Conservation (phyloP, 2,888 invertebrate genomes). For the Polyommatus icarus region DNA sequence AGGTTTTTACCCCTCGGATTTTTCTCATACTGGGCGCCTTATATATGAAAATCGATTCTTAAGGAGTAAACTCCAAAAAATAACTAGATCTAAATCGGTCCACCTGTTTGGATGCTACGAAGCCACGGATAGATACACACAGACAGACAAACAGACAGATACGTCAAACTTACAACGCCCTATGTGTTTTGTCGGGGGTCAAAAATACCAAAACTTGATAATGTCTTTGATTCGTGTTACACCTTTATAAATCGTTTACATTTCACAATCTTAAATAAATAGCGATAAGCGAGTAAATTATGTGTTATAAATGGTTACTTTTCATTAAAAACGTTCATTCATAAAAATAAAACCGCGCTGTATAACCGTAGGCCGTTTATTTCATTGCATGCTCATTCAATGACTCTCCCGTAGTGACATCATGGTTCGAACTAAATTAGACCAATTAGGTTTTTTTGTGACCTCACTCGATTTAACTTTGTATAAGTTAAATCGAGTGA, state of each 20-base stretch:
- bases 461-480: too few relatives aligned
- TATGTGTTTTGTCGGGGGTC: too few relatives aligned
- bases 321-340: constrained; percentile 15
- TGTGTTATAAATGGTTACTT: constrained; percentile 10
- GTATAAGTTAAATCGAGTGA: too few relatives aligned
- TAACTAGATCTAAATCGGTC: too few relatives aligned
- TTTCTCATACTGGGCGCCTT: too few relatives aligned
- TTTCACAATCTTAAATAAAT: constrained; percentile 24
- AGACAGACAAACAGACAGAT: too few relatives aligned
- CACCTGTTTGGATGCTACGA: too few relatives aligned
- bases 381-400: not conserved
- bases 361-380: not conserved
- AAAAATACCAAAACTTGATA: not conserved
- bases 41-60: too few relatives aligned
- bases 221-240: not conserved
- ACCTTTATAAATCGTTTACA: not conserved
- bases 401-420: not conserved
- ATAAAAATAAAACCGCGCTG: not conserved
- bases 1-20: too few relatives aligned
- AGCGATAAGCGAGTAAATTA: constrained; percentile 22
- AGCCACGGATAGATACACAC: too few relatives aligned
- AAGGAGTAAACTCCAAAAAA: too few relatives aligned
- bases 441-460: not conserved
- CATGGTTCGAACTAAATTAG: not conserved
- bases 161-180: too few relatives aligned